Percentiles rank a stretch among this genome's conserved stretches.
phyloP scores from a whole-genome alignment of 1,140 invertebrate genomes.

The Oscheius sp. region DNA sequence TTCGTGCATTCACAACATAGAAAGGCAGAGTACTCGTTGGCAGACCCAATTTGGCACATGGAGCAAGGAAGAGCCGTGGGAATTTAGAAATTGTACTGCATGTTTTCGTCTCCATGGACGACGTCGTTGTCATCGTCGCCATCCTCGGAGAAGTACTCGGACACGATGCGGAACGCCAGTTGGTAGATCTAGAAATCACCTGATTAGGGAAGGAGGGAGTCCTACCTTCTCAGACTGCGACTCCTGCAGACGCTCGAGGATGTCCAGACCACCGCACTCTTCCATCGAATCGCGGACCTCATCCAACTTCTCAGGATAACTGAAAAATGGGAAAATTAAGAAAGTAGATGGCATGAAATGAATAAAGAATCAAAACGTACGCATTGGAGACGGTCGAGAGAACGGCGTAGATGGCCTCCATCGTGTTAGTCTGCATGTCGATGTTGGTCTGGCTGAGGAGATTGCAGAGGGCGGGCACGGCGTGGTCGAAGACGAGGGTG shows the following conservation, averaged over 20 bases:
- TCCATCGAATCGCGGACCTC: slow-evolving; percentile 85
- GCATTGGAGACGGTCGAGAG: slow-evolving; percentile 8
- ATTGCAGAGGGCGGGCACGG: slow-evolving; percentile 2
- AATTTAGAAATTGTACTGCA: neutral
- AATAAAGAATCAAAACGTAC: neutral
- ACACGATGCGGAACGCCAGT: slow-evolving; percentile 14
- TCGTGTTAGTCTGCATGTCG: slow-evolving; percentile 22
- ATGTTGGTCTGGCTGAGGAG: slow-evolving; percentile 17
- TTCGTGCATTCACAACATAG: slow-evolving; percentile 9
- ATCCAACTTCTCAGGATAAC: slow-evolving; percentile 11
- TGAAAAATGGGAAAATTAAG: neutral
- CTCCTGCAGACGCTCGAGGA: slow-evolving; percentile 65
- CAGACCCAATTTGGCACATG: neutral
- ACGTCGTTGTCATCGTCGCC: neutral
- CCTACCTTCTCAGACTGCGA: slow-evolving; percentile 24
- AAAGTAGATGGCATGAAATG: too few relatives aligned
- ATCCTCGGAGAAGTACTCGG: slow-evolving; percentile 28
- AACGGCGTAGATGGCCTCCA: slow-evolving; percentile 24
- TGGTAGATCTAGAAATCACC: slow-evolving; percentile 15
- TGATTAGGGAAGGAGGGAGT: neutral
- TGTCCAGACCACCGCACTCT: slow-evolving; percentile 79
- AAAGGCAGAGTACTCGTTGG: neutral
- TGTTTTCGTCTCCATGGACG: neutral
- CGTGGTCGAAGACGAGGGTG: neutral
- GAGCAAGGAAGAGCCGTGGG: neutral